Conservation (phyloP, 2,113 vertebrate species). For the Gallinago jamesoni region DNA sequence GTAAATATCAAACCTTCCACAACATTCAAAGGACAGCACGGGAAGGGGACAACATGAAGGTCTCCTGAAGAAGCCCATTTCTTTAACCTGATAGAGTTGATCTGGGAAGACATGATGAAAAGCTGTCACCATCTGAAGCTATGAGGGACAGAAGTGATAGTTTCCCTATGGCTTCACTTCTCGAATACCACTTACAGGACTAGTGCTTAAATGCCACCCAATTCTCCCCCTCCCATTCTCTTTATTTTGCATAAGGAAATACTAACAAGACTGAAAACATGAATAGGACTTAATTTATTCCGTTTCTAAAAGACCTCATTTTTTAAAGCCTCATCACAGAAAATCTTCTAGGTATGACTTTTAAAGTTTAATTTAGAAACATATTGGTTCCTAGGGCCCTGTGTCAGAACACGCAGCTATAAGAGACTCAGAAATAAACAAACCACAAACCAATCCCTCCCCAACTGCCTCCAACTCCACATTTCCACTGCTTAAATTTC, state of each 20-base stretch:
- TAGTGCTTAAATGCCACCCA: neutral
- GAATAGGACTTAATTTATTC: neutral
- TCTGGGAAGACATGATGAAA: neutral
- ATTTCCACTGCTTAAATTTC: neutral
- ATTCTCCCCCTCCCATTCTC: accelerated
- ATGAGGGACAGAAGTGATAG: neutral
- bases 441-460: neutral
- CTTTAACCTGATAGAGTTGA: neutral
- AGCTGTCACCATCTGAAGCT: neutral
- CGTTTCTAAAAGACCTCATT: neutral
- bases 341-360: neutral
- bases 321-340: neutral
- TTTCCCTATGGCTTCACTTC: neutral
- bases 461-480: neutral
- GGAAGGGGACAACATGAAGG: neutral
- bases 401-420: neutral
- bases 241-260: neutral
- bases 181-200: neutral
- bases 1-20: neutral
- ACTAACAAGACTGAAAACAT: neutral
- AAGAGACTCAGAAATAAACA: neutral
- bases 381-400: neutral
- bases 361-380: neutral
- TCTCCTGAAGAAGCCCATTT: neutral
- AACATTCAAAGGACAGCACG: neutral